phyloP scores from a whole-genome alignment of 2,797 vertebrate species.

The Delichon dasypus region DNA sequence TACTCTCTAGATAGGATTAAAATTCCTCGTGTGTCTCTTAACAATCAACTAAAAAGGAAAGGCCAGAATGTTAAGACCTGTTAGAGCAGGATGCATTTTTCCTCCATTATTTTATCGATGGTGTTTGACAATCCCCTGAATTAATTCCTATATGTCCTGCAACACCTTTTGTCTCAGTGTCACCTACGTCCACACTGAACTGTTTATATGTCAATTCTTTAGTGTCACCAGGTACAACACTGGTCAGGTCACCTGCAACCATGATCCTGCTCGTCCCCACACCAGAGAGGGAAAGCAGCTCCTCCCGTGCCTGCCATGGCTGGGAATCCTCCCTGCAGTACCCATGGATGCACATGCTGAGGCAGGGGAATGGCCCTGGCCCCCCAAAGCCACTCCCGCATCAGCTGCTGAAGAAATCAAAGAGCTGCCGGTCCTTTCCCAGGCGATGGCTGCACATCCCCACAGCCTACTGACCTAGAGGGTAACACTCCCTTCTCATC shows the following conservation, averaged over 20 bases:
- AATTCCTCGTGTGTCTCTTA: neutral
- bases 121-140: neutral
- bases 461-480: neutral
- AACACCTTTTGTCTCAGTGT: neutral
- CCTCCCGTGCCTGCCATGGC: fast-evolving
- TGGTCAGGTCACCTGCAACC: neutral
- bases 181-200: neutral
- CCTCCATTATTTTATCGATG: fast-evolving
- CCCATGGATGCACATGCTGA: fast-evolving
- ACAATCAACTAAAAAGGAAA: neutral
- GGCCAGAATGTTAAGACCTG: neutral
- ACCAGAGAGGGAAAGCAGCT: neutral
- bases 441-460: fast-evolving
- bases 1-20: neutral
- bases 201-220: neutral
- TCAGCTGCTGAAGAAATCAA: neutral
- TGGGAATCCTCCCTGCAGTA: neutral
- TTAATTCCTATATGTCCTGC: neutral
- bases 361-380: neutral
- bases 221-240: neutral
- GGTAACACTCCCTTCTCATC: neutral
- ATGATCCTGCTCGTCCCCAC: fast-evolving
- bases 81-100: neutral
- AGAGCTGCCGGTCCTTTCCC: neutral
- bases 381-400: neutral